A percentile compares a stretch with the other conserved stretches of the same genome.
phyloP scores from a whole-genome alignment of 2,113 vertebrate genomes.

The rat (Rattus norvegicus) region GRCr8 NC_086020.1:153838001-153838500 shows the following conservation, averaged over 20 bases:
- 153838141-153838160: background rate
- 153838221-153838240: background rate
- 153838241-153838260: background rate
- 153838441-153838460: constrained; percentile 45
- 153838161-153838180: background rate
- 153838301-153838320: background rate
- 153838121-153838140: background rate
- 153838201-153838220: background rate
- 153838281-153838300: background rate
- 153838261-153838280: background rate
- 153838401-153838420: background rate
- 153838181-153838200: constrained; percentile 21
- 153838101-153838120: background rate
- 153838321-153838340: background rate
- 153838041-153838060: background rate
- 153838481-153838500: background rate
- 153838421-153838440: background rate
- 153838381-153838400: background rate
- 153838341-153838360: constrained; percentile 4
- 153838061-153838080: background rate
- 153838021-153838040: background rate
- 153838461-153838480: constrained; percentile 43
- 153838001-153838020: background rate
- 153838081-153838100: background rate
- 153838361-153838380: background rate